A percentile compares a stretch with the other conserved stretches of the same genome.
Conservation (phyloP, 2,888 invertebrate species). For the Stenurella melanura region DNA sequence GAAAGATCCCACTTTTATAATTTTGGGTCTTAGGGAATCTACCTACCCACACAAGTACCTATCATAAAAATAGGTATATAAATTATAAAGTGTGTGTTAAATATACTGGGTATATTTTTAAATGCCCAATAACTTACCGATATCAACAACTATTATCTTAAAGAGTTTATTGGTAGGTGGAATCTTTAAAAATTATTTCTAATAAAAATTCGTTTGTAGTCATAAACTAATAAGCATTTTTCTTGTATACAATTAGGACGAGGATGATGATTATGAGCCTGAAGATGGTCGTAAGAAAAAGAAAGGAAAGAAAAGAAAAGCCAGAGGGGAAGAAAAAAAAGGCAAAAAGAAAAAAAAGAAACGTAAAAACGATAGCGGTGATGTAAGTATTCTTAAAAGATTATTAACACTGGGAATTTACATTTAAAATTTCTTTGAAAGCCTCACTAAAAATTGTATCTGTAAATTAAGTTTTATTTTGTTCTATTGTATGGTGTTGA, state of each 20-base stretch:
- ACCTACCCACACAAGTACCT: no score
- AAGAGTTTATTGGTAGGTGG: no score
- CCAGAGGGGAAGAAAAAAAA: constrained; percentile 91
- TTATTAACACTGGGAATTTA: not conserved
- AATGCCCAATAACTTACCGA: no score
- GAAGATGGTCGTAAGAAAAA: constrained; percentile 91
- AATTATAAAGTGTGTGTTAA: not conserved
- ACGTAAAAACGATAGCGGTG: constrained; percentile 93
- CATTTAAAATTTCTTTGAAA: not conserved
- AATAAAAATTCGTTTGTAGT: not conserved
- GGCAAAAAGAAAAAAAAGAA: constrained; percentile 96
- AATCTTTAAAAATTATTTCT: no score
- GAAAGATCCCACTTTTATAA: not conserved
- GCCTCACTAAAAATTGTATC: no score
- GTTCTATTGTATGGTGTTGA: no score
- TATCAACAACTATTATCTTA: no score
- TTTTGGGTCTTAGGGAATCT: no score
- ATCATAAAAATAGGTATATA: no score
- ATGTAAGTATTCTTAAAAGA: constrained; percentile 73
- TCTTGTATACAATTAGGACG: constrained; percentile 76
- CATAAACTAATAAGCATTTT: not conserved
- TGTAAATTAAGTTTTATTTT: no score
- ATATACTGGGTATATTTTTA: no score
- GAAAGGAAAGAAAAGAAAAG: constrained; percentile 95
- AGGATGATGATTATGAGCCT: constrained; percentile 91